These are phyloP conservation scores for Stegodyphus dumicola DNA, from an alignment of 1,140 invertebrate genomes.

Conservation along the genomic window DNA sequence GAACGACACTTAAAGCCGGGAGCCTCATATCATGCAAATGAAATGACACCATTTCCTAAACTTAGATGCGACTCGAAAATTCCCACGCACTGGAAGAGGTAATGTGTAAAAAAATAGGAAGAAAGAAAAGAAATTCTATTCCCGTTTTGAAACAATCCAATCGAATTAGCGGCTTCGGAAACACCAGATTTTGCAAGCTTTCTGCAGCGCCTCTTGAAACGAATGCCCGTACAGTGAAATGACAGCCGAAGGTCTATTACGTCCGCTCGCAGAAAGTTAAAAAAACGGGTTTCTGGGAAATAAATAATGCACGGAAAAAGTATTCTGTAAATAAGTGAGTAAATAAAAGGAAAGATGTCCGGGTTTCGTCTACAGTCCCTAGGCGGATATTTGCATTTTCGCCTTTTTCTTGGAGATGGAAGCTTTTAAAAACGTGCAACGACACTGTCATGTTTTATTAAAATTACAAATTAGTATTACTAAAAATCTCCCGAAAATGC, in stretches of 20 bases:
- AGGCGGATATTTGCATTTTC: slow-evolving; percentile 51
- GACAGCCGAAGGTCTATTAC: background rate
- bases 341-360: slow-evolving; percentile 21
- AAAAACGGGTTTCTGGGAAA: slow-evolving; percentile 25
- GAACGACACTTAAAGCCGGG: too few relatives aligned
- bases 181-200: background rate
- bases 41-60: background rate
- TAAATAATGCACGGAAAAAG: slow-evolving; percentile 46
- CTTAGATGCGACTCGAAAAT: background rate
- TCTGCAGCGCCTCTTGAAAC: background rate
- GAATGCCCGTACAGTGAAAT: background rate
- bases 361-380: slow-evolving; percentile 30
- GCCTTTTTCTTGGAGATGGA: background rate
- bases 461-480: slow-evolving; percentile 61
- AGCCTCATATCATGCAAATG: background rate
- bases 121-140: background rate
- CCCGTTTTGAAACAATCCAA: slow-evolving; percentile 37
- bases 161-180: slow-evolving; percentile 47
- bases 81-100: background rate
- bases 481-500: slow-evolving; percentile 45
- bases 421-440: slow-evolving; percentile 41
- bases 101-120: background rate
- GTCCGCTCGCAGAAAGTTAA: background rate
- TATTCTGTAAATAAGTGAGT: background rate
- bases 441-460: slow-evolving; percentile 60